Base-by-base conservation (phyloP, 2,888 invertebrate genomes). In the Diachrysia chrysitis region DNA sequence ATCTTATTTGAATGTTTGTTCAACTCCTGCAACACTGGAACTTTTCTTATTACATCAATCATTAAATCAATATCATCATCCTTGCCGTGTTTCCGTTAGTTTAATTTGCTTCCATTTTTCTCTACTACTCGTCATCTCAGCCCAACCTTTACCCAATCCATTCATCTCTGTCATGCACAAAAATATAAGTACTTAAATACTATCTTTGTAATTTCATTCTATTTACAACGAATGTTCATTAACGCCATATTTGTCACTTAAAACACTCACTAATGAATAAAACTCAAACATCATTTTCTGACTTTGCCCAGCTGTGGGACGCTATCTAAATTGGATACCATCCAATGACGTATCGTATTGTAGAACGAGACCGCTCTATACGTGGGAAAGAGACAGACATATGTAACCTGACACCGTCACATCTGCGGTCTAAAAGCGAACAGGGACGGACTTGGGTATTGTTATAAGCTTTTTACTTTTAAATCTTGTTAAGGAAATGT, bases 401-500 rank as follows among this genome's bases (percentile, higher is more conserved):
- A 84, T 71, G 94, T 90, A 94, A 94, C 89, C 80, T 57, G 93
- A 94, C 83, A 93, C 91, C 90, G 80, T 83, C 89, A 91, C 93
- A 94, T 94, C 94, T 94, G 93, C 91, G 90, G 85, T 87, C 90
- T 92, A 91, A 93, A 93, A 91, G 92, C 89, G 84, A 75, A 82
- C 91, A 91, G 92, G 86, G 88, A 79, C 83, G 90, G 63, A 89
- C 79, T 89, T 73, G 71, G 85, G 71, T 71, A 71, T 64, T 68
- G 82, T 84, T 85, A 80, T 84, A 75, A 17, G 51, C 56, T 67
- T 66, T 69, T 69, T 68, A 9, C 10, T 64, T 80, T 75, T 68
- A 81, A 78, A 77, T 75, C 74, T 64, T 78, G 67, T 73, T 66
- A 61, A 73, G 58, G 29, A 37, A 69, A 58, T 62, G 53, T 69